Conservation (phyloP, 1,140 invertebrate species). For the Drosophila truncata region DNA sequence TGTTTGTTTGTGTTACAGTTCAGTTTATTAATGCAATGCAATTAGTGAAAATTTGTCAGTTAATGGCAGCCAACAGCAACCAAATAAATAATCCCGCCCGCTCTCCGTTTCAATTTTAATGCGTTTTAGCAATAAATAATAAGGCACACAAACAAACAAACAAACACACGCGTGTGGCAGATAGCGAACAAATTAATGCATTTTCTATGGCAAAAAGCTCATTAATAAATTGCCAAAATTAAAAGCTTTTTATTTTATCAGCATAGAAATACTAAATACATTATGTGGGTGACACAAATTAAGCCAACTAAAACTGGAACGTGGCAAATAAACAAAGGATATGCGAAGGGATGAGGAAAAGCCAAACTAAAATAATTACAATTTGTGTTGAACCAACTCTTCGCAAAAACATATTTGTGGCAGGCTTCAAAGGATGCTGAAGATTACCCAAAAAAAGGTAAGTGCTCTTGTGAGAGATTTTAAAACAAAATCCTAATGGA, state of each 20-base stretch:
- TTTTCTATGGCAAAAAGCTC: conserved; percentile 63
- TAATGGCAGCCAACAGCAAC: conserved; percentile 70
- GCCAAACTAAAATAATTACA: conserved; percentile 54
- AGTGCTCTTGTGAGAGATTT: background rate
- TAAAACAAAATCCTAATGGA: background rate
- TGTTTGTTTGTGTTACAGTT: conserved; percentile 36
- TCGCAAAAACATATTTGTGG: conserved; percentile 31
- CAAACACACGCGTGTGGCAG: conserved; percentile 15
- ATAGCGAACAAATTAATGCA: conserved; percentile 66
- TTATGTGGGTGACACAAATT: conserved; percentile 37
- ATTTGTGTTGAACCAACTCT: conserved; percentile 49
- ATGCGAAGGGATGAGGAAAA: background rate
- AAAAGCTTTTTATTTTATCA: conserved; percentile 61
- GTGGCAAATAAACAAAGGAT: conserved; percentile 48
- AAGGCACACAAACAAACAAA: conserved; percentile 14
- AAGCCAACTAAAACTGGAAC: conserved; percentile 31
- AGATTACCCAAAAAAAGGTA: background rate
- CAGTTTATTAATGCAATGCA: conserved; percentile 81
- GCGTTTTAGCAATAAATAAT: conserved; percentile 81
- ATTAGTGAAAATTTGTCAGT: conserved; percentile 81
- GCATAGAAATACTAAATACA: conserved; percentile 27
- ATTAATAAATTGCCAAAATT: conserved; percentile 78
- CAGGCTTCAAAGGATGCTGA: background rate
- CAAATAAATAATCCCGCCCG: conserved; percentile 71
- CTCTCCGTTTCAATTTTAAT: conserved; percentile 62